A percentile compares a stretch with the other conserved stretches of the same genome.
Evolutionary conservation across 2,797 vertebrate species (phyloP).

Genomic region (Alosa sapidissima): DNA sequence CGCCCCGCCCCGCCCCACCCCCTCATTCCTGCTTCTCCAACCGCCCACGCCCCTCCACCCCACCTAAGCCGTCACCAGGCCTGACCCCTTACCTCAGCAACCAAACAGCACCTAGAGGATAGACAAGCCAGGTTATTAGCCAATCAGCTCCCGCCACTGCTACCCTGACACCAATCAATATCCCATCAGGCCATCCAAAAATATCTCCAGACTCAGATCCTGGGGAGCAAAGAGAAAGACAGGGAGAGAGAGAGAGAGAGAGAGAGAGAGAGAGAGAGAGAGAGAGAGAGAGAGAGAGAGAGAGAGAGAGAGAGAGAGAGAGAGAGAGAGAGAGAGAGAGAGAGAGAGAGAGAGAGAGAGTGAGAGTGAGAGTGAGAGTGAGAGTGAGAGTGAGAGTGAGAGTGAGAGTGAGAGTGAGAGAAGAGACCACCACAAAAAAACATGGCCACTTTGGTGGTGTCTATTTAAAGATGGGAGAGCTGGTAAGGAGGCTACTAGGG

Average conservation of each 20-base stretch:
- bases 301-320: neutral
- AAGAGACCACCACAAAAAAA: neutral
- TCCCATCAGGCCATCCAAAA: slow-evolving; percentile 51
- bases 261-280: slow-evolving; percentile 9
- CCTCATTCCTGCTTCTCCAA: neutral
- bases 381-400: neutral
- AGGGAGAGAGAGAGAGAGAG: neutral
- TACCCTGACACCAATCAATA: slow-evolving; percentile 46
- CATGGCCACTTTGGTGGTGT: slow-evolving; percentile 14
- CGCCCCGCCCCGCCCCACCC: neutral
- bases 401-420: slow-evolving; percentile 2
- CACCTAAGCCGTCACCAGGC: neutral
- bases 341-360: neutral
- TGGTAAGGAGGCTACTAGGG: slow-evolving; percentile 17
- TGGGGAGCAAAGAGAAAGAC: neutral
- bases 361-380: slow-evolving; percentile 6
- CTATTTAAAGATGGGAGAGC: slow-evolving; percentile 29
- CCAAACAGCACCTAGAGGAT: slow-evolving; percentile 45
- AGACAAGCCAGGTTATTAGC: slow-evolving; percentile 41
- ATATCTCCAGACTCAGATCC: slow-evolving; percentile 47
- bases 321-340: neutral
- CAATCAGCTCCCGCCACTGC: slow-evolving; percentile 45
- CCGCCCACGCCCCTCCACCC: neutral
- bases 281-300: slow-evolving; percentile 9
- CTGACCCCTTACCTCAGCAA: slow-evolving; percentile 40